phyloP scores from a whole-genome alignment of 2,113 vertebrate species.

The Mobula birostris region DNA sequence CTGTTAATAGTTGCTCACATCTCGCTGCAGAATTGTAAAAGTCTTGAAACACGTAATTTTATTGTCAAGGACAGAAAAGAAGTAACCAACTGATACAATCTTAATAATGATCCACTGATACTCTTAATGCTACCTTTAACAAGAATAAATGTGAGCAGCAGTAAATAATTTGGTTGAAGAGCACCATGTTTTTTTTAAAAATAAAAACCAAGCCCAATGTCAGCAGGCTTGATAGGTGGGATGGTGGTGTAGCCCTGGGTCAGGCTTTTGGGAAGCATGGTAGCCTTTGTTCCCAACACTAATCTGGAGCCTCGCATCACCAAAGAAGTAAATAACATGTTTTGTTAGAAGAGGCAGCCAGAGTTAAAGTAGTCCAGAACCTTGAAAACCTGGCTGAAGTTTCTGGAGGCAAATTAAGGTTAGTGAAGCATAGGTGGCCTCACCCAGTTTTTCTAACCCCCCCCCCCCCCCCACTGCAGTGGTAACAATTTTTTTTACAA shows the following conservation, averaged over 20 bases:
- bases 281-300: not conserved
- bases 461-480: too few relatives aligned
- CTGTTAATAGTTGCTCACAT: not conserved
- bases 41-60: not conserved
- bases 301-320: not conserved
- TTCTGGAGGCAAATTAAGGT: not conserved
- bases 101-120: not conserved
- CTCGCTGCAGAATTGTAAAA: not conserved
- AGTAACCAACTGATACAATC: not conserved
- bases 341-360: not conserved
- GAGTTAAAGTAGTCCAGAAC: not conserved
- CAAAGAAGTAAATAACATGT: not conserved
- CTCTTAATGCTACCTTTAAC: not conserved
- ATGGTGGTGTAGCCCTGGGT: too few relatives aligned
- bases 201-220: too few relatives aligned
- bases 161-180: not conserved
- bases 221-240: not conserved
- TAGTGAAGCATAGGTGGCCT: not conserved
- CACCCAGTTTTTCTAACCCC: not conserved
- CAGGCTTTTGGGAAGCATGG: too few relatives aligned
- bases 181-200: not conserved
- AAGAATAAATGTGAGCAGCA: not conserved
- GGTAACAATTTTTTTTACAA: not conserved
- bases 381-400: not conserved
- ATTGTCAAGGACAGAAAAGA: not conserved